A percentile compares a stretch with the other conserved stretches of the same genome.
Evolutionary conservation across 2,113 vertebrate genomes (phyloP).

Genomic region (Psilopogon haemacephalus): DNA sequence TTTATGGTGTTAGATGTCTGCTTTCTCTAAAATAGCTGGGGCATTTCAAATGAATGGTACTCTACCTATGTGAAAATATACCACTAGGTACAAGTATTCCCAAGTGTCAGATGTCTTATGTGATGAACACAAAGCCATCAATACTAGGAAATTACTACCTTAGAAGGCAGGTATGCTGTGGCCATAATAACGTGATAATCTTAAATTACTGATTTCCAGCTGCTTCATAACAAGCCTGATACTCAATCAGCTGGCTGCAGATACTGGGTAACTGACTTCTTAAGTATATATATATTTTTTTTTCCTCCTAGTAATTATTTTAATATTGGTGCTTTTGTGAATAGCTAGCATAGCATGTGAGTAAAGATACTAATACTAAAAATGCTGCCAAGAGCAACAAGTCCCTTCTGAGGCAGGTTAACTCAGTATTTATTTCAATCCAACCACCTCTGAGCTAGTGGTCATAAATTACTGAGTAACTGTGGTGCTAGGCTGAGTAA

Average conservation of each 20-base stretch:
- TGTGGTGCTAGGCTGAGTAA: background rate
- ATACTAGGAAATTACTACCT: background rate
- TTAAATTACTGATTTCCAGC: background rate
- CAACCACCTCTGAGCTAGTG: background rate
- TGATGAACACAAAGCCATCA: background rate
- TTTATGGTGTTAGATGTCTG: background rate
- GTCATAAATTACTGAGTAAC: background rate
- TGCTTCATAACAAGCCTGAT: background rate
- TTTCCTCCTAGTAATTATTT: background rate
- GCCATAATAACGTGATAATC: background rate
- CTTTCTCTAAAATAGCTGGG: background rate
- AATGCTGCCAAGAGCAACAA: background rate
- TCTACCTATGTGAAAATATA: background rate
- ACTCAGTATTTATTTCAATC: background rate
- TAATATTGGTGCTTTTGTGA: background rate
- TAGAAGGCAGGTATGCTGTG: background rate
- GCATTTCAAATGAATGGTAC: background rate
- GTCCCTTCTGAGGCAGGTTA: background rate
- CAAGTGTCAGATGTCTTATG: background rate
- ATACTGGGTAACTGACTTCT: background rate
- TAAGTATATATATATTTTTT: background rate
- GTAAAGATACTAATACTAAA: background rate
- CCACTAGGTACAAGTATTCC: background rate
- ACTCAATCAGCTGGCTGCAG: background rate
- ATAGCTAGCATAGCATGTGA: background rate